phyloP scores from a whole-genome alignment of 2,888 invertebrate species.

The Anorthoa munda region DNA sequence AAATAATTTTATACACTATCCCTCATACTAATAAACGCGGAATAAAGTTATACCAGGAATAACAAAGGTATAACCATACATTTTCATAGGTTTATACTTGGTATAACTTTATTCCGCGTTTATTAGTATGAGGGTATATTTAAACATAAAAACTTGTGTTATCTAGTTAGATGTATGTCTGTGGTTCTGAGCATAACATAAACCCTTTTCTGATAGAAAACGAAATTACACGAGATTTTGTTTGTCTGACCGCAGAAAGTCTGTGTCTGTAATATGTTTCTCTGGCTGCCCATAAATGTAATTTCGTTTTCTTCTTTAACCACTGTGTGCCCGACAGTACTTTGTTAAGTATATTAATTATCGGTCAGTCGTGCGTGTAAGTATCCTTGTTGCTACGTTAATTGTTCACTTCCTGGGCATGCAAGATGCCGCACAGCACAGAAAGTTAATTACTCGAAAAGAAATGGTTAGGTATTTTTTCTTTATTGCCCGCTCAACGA shows the following conservation, averaged over 20 bases:
- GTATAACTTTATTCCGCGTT: too few relatives aligned
- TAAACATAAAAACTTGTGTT: too few relatives aligned
- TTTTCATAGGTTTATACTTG: too few relatives aligned
- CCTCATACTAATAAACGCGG: too few relatives aligned
- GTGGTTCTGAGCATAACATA: slow-evolving; percentile 15
- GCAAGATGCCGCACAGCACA: slow-evolving; percentile 44
- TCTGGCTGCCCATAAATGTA: background rate
- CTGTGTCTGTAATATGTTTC: slow-evolving; percentile 2
- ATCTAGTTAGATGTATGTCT: too few relatives aligned
- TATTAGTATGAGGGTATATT: too few relatives aligned
- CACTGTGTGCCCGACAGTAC: slow-evolving; percentile 3
- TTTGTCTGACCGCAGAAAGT: background rate
- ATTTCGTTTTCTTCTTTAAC: slow-evolving; percentile 26
- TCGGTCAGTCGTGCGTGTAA: slow-evolving; percentile 48
- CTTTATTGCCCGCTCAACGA: slow-evolving; percentile 23
- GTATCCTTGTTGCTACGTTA: slow-evolving; percentile 57
- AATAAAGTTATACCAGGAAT: too few relatives aligned
- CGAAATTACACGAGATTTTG: slow-evolving; percentile 16
- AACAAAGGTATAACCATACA: too few relatives aligned
- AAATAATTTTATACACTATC: too few relatives aligned
- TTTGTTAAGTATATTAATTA: slow-evolving; percentile 42
- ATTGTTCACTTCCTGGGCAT: slow-evolving; percentile 59
- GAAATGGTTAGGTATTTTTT: slow-evolving; percentile 28
- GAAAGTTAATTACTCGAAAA: slow-evolving; percentile 54
- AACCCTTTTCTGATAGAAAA: slow-evolving; percentile 31